Evolutionary conservation across 2,888 invertebrate genomes (phyloP).

Genomic region (Anoplius nigerrimus): DNA sequence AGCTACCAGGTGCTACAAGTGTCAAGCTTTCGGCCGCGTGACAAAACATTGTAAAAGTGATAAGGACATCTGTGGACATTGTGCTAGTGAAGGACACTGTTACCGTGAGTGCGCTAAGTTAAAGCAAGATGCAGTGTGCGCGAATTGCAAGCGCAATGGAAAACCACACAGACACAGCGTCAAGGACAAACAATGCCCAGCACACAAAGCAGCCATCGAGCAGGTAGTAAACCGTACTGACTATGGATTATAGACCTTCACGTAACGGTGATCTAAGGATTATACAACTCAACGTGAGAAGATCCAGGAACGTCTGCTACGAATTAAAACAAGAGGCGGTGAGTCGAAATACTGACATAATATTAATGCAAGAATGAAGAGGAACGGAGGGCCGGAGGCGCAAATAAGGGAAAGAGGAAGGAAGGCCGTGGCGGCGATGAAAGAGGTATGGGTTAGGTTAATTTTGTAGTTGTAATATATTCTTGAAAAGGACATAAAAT

Average conservation of each 20-base stretch:
- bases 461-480: no score
- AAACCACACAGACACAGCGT: background rate
- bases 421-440: no score
- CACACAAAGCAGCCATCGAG: background rate
- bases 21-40: background rate
- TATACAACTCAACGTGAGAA: constrained; percentile 12
- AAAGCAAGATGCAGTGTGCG: background rate
- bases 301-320: background rate
- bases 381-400: no score
- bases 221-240: background rate
- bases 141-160: background rate
- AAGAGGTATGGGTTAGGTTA: no score
- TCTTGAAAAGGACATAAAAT: no score
- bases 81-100: background rate
- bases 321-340: background rate
- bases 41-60: background rate
- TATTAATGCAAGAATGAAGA: constrained; percentile 32
- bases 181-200: background rate
- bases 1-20: background rate
- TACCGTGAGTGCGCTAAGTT: background rate
- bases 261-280: no score
- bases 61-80: background rate
- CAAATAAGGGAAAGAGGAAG: no score
- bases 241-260: no score
- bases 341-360: constrained; percentile 2